A percentile compares a stretch with the other conserved stretches of the same genome.
Evolutionary conservation across 1,140 invertebrate genomes (phyloP).

Genomic region (Lanistes nyassanus): DNA sequence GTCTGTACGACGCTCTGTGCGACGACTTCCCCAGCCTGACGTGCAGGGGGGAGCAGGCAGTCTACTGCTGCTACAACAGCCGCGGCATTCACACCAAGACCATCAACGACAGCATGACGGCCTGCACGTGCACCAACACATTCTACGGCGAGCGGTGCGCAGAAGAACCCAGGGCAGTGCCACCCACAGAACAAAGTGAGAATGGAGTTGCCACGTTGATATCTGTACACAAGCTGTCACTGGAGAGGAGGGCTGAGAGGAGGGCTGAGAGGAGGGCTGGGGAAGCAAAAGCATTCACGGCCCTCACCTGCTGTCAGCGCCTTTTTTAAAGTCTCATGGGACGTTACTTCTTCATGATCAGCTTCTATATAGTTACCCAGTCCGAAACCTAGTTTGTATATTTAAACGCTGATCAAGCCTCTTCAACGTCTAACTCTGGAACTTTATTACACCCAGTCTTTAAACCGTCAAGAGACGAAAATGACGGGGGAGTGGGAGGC

Average conservation of each 20-base stretch:
- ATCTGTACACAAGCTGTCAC: background rate
- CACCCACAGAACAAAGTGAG: background rate
- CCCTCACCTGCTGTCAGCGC: too few species aligned
- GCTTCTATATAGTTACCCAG: too few species aligned
- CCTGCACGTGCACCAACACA: constrained; percentile 8
- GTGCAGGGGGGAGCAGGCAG: background rate
- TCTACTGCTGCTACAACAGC: constrained; percentile 15
- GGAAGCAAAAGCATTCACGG: too few species aligned
- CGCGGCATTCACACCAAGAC: constrained; percentile 1
- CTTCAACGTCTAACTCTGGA: background rate
- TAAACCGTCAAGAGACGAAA: too few species aligned
- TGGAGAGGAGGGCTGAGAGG: too few species aligned
- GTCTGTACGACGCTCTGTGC: background rate
- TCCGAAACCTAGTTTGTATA: too few species aligned
- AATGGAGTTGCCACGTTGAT: background rate
- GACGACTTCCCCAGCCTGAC: background rate
- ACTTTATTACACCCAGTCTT: background rate
- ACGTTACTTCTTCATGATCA: too few species aligned
- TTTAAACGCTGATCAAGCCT: too few species aligned
- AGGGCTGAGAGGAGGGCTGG: too few species aligned
- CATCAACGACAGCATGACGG: background rate
- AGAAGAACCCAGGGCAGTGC: background rate
- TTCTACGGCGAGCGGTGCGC: background rate
- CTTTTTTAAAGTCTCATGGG: too few species aligned
- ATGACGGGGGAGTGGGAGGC: too few species aligned